Base-by-base conservation (phyloP, 1,140 invertebrate species). In the Cotesia vestalis region DNA sequence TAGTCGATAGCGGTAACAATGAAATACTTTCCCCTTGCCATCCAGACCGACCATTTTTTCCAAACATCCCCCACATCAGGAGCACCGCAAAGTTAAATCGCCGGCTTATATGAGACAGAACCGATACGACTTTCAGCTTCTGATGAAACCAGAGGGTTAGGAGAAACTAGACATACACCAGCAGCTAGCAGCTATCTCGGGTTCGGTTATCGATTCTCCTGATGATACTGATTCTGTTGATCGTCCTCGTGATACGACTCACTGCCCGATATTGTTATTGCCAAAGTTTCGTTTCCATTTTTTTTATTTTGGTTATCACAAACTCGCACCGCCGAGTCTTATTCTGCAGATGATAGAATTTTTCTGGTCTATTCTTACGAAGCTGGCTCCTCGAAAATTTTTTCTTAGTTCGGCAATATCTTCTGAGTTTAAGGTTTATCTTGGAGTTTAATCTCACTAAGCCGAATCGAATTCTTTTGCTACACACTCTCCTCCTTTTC, bases 1-100 rank as follows among this genome's bases (percentile, higher is more conserved):
- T 46, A 46, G 40, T 46, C 5, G 40, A 46, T 46, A 46, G 40
- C 5, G 40, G 40, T 60, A 72, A 53, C 66, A 55, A 66, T 77
- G 78, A 79, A 80, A 80, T 78, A 77, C 76, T 73, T 67, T 40
- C 53, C 72, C 72, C 76, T 76, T 27, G 27, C 77, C 78, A 78
- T 79, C 78, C 77, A 76, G 72, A 72, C 75, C 76, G 77, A 81
- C 77, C 77, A 78, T 78, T 79, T 79, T 78, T 77, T 79, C 27
- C 27, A 27, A 27, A 3, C 77, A 77, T 74, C 72, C 74, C 67
- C 69, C 34, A 27, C 68, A 73, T 73, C 72, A 76, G 17, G 35
- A 34, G 35, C 9, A 12, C 34, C 34, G 62, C n/a, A 40, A 64
- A 38, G 38, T 46, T 64, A 64, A 64, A 64, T 36, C 62, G 35